Evolutionary conservation across 2,797 vertebrate genomes (phyloP).

Genomic region (Emydoidea blandingii): DNA sequence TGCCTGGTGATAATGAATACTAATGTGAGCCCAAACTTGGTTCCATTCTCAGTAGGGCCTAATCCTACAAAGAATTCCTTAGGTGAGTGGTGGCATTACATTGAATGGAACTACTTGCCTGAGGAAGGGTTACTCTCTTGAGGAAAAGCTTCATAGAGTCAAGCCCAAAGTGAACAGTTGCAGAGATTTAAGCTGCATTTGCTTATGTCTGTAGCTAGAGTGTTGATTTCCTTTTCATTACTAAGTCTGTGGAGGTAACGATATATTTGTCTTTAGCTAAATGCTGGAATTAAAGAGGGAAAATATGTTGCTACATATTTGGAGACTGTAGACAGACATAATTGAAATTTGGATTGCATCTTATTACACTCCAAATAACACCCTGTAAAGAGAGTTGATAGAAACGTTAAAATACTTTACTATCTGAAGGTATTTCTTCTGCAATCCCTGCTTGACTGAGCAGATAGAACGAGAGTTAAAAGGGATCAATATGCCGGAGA

Average conservation of each 20-base stretch:
- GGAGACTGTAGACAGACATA: background rate
- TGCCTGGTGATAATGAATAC: slow-evolving; percentile 10
- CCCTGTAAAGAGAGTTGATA: slow-evolving; percentile 38
- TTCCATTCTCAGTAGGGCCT: background rate
- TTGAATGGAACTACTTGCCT: background rate
- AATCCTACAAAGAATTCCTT: background rate
- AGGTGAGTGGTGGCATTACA: background rate
- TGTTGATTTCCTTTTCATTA: slow-evolving; percentile 11
- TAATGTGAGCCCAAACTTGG: background rate
- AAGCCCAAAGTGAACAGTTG: background rate
- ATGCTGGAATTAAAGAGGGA: background rate
- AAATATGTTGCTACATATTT: background rate
- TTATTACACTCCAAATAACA: rapidly evolving
- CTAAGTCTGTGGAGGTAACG: background rate
- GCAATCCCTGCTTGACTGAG: background rate
- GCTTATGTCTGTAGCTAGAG: background rate
- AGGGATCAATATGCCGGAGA: background rate
- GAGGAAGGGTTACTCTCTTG: rapidly evolving
- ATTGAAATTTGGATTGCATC: background rate
- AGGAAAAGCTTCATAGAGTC: background rate
- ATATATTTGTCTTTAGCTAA: slow-evolving; percentile 2
- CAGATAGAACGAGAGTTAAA: background rate
- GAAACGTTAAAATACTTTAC: background rate
- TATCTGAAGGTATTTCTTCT: slow-evolving; percentile 20
- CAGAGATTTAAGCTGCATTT: background rate